phyloP scores from a whole-genome alignment of 2,797 vertebrate genomes.

The Macrochelys suwanniensis region DNA sequence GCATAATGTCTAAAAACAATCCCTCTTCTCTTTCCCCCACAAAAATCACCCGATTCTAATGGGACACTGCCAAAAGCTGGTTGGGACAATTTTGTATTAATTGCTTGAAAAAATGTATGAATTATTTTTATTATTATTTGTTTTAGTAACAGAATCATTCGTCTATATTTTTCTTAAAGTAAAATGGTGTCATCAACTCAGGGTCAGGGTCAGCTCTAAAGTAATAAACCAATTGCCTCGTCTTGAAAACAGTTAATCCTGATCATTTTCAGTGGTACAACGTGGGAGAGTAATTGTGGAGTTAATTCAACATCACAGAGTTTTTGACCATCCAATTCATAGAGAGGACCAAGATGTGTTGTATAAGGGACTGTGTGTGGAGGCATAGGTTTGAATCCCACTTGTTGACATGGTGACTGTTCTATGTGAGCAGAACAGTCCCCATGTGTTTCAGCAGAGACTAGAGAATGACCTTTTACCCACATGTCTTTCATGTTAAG shows the following conservation, averaged over 20 bases:
- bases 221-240: not conserved
- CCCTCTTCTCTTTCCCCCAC: not conserved
- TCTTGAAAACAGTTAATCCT: not conserved
- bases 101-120: not conserved
- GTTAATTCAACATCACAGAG: not conserved
- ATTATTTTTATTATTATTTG: not conserved
- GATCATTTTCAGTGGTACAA: not conserved
- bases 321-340: not conserved
- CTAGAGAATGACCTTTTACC: not conserved
- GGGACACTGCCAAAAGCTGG: not conserved
- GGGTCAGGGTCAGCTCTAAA: not conserved
- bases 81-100: not conserved
- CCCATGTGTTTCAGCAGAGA: accelerated
- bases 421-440: not conserved
- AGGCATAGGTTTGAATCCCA: not conserved
- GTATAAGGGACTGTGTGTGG: not conserved
- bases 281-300: not conserved
- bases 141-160: not conserved
- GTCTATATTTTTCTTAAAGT: not conserved
- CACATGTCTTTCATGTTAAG: not conserved
- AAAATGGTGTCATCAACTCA: accelerated
- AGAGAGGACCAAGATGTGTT: not conserved
- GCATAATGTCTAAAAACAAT: not conserved
- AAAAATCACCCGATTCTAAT: not conserved
- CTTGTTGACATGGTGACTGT: not conserved